Evolutionary conservation across 1,140 invertebrate genomes (phyloP), one percentile per base, ranked within the genome.

Genomic region (Psix sp.): DNA sequence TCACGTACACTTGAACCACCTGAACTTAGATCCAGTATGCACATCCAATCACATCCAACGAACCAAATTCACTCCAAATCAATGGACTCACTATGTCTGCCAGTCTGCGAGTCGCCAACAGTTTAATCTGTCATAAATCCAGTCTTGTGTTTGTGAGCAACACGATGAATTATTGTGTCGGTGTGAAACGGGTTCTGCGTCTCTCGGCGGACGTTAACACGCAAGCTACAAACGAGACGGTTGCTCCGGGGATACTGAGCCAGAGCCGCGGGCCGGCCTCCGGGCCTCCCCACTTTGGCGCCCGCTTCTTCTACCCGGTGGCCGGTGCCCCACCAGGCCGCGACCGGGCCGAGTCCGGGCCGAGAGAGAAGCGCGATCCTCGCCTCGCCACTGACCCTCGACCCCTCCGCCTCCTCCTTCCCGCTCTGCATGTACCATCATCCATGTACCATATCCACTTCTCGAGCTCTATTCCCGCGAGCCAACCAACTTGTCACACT

Each of bases 211-310:
- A 49, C 45, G 14, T 56, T 33, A 42, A 31, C 40, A 73, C 82
- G 59, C 81, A 74, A 77, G 79, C 17, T 82, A 81, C 77, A 80
- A 66, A 60, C 84, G 75, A 82, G 80, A 78, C 83, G 84, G 78
- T 86, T 81, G 84, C 85, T 86, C 82, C 83, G 83, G 84, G 85
- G 83, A 86, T 82, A 86, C 85, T 86, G 84, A 86, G 80, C 76
- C 71, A 80, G 72, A 85, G 84, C 86, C 85, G 82, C 84, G 62
- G 86, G 85, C 86, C 84, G 85, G 84, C 86, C 86, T 86, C 80
- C 85, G 83, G 84, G 86, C 84, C 81, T 84, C 84, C 84, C 83
- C 82, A 54, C 65, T 68, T 70, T 67, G 73, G 48, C 57, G 73
- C 77, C 80, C 82, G 78, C 74, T 48, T 56, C 56, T 52, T 29